Evolutionary conservation across 2,797 vertebrate species (phyloP).

Genomic region (Xenentodon cancila): DNA sequence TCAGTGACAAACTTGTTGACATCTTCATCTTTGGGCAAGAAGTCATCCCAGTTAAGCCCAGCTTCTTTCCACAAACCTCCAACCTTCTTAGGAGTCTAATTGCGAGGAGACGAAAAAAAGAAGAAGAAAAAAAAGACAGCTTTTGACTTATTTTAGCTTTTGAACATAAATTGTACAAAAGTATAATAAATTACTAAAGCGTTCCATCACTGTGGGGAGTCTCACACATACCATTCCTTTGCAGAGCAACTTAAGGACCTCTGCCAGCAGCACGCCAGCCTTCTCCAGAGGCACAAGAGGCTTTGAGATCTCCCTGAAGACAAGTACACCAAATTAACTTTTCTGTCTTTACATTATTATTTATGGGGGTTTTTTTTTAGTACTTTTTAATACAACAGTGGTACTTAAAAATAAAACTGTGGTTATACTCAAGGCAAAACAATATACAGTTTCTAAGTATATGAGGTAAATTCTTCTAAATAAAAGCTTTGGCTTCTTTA

Average conservation of each 20-base stretch:
- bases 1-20: conserved; percentile 91
- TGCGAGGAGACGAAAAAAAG: background rate
- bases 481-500: background rate
- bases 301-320: conserved; percentile 91
- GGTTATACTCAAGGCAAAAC: background rate
- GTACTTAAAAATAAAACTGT: background rate
- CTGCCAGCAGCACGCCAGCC: conserved; percentile 87
- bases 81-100: conserved; percentile 94
- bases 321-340: conserved; percentile 13
- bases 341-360: background rate
- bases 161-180: background rate
- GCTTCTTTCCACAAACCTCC: conserved; percentile 91
- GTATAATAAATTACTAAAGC: background rate
- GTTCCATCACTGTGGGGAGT: background rate
- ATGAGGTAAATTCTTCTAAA: background rate
- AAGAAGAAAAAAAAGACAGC: background rate
- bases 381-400: no score
- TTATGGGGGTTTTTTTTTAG: background rate
- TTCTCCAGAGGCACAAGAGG: conserved; percentile 91
- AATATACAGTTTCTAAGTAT: background rate
- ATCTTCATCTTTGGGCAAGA: conserved; percentile 92
- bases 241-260: conserved; percentile 92
- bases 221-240: conserved; percentile 90
- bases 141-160: background rate
- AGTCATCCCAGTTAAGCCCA: conserved; percentile 92